A percentile compares a stretch with the other conserved stretches of the same genome.
These are phyloP conservation scores for Plecotus auritus DNA, from an alignment of 2,113 vertebrate genomes.

Conservation along the genomic window DNA sequence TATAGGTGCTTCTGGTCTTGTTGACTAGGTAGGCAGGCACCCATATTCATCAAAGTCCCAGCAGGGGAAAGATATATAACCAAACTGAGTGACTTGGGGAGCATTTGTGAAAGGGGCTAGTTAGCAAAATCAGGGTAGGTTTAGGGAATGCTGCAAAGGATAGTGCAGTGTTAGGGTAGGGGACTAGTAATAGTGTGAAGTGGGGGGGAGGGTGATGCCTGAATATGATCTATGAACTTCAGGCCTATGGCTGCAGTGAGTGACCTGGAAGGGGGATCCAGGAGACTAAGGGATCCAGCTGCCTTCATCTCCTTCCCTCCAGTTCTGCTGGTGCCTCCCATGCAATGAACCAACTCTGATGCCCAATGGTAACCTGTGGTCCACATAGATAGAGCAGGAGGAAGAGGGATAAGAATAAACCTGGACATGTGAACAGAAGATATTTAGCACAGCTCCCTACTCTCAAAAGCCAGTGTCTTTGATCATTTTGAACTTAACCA, in stretches of 20 bases:
- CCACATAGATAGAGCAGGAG: neutral
- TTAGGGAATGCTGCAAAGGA: neutral
- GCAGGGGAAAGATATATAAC: neutral
- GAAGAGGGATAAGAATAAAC: neutral
- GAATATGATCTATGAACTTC: too few species aligned
- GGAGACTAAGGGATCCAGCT: neutral
- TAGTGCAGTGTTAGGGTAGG: neutral
- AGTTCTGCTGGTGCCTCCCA: neutral
- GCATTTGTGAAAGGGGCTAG: neutral
- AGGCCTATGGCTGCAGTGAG: neutral
- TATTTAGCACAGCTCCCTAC: neutral
- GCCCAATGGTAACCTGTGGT: neutral
- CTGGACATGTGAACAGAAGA: neutral
- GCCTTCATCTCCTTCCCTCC: neutral
- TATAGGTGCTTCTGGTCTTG: neutral
- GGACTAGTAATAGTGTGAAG: neutral
- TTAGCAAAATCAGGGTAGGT: neutral
- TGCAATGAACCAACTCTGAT: neutral
- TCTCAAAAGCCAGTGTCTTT: neutral
- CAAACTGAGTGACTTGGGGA: neutral
- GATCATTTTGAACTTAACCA: neutral
- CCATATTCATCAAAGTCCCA: neutral
- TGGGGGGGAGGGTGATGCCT: too few species aligned
- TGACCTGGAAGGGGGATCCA: neutral
- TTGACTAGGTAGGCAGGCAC: neutral